A percentile compares a stretch with the other conserved stretches of the same genome.
Conservation (phyloP, 2,797 vertebrate species). For the Trachops cirrhosus region DNA sequence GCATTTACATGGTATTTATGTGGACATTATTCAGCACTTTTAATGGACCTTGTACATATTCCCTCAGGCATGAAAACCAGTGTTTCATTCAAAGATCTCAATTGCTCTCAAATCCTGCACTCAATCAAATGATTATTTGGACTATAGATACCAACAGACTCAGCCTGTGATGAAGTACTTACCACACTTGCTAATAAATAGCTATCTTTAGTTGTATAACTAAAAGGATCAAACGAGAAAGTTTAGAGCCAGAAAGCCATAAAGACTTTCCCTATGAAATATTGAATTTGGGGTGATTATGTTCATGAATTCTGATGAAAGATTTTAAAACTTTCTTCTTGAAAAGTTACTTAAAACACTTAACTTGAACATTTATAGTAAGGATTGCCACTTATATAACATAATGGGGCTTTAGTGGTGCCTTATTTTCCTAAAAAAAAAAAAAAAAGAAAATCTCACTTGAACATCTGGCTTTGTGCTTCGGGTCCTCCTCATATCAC, state of each 20-base stretch:
- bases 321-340: constrained; percentile 27
- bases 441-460: neutral
- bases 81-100: neutral
- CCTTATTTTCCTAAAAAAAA: neutral
- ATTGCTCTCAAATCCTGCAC: neutral
- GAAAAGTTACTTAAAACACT: constrained; percentile 33
- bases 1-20: neutral
- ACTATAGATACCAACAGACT: neutral
- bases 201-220: neutral
- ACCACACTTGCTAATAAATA: neutral
- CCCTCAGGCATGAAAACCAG: neutral
- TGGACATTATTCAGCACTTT: neutral
- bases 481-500: neutral
- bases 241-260: neutral
- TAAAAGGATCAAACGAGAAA: neutral
- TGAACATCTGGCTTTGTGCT: constrained; percentile 38
- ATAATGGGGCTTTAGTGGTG: neutral
- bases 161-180: neutral
- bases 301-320: neutral
- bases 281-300: neutral
- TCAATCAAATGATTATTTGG: neutral
- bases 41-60: neutral
- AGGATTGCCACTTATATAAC: neutral
- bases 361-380: neutral
- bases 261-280: constrained; percentile 20